Conservation (phyloP, 1,140 invertebrate genomes). For the Cyclina sinensis region DNA sequence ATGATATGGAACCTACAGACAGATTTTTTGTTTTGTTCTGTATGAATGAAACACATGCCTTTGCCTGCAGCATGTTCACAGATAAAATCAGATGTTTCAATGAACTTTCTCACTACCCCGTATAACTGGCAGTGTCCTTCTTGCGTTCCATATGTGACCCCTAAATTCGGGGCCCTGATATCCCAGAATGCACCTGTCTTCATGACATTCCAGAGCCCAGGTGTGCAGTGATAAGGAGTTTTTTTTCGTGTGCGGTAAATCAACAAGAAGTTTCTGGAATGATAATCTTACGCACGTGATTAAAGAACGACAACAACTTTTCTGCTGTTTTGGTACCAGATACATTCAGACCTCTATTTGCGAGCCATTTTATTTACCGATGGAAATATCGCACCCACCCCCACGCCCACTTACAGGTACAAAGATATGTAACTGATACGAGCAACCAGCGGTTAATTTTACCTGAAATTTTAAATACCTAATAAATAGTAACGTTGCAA, state of each 20-base stretch:
- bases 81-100: constrained; percentile 32
- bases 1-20: background rate
- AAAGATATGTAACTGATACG: no score
- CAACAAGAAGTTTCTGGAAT: background rate
- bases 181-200: background rate
- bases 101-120: constrained; percentile 20
- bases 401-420: no score
- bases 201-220: constrained; percentile 33
- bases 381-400: no score
- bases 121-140: constrained; percentile 18
- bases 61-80: background rate
- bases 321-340: constrained; percentile 4
- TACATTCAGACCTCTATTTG: no score
- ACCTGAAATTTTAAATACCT: no score
- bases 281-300: background rate
- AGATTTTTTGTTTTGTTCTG: background rate
- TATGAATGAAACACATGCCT: constrained; percentile 8
- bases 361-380: no score
- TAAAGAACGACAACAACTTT: constrained; percentile 6
- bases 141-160: constrained; percentile 14
- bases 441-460: no score
- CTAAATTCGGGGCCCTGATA: constrained; percentile 26
- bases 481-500: no score
- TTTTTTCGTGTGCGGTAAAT: constrained; percentile 10
- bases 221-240: constrained; percentile 2